phyloP scores from a whole-genome alignment of 2,888 invertebrate species.

The Acrocyrtus sp. region DNA sequence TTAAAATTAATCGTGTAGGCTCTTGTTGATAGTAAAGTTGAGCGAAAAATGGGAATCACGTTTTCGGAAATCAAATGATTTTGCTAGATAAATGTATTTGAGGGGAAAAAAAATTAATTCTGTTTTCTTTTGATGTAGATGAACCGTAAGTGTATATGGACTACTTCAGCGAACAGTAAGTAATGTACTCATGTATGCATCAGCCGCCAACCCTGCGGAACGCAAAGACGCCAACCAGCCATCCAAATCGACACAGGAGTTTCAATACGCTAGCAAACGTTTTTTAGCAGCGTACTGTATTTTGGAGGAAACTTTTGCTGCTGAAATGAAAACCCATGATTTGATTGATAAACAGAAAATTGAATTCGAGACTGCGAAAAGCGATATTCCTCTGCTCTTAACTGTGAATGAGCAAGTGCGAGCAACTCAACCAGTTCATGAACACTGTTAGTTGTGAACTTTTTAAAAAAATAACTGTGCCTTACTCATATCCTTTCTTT shows the following conservation, averaged over 20 bases:
- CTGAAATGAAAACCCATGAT: slow-evolving; percentile 39
- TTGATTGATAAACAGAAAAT: slow-evolving; percentile 43
- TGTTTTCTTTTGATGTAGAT: not conserved
- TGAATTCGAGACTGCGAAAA: slow-evolving; percentile 17
- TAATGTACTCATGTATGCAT: not conserved
- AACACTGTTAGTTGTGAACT: not conserved
- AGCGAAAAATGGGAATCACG: not conserved
- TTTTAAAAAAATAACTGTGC: not conserved
- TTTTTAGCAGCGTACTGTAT: slow-evolving; percentile 26
- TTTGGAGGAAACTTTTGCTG: slow-evolving; percentile 38
- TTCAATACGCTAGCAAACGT: slow-evolving; percentile 19
- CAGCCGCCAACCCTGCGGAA: slow-evolving; percentile 41
- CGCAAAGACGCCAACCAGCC: slow-evolving; percentile 29
- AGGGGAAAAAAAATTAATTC: not conserved
- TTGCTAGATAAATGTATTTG: not conserved
- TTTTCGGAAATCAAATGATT: not conserved
- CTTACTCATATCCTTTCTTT: not conserved
- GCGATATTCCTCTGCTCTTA: slow-evolving; percentile 8
- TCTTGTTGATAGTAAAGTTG: not conserved
- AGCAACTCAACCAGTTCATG: not conserved
- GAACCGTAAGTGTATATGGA: not conserved
- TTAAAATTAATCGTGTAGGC: not conserved
- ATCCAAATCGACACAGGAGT: slow-evolving; percentile 46
- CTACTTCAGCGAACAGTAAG: not conserved
- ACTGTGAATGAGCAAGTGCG: slow-evolving; percentile 15